These are phyloP conservation scores for Pantherophis vulpinus DNA, from an alignment of 2,797 vertebrate species.

Conservation along the genomic window DNA sequence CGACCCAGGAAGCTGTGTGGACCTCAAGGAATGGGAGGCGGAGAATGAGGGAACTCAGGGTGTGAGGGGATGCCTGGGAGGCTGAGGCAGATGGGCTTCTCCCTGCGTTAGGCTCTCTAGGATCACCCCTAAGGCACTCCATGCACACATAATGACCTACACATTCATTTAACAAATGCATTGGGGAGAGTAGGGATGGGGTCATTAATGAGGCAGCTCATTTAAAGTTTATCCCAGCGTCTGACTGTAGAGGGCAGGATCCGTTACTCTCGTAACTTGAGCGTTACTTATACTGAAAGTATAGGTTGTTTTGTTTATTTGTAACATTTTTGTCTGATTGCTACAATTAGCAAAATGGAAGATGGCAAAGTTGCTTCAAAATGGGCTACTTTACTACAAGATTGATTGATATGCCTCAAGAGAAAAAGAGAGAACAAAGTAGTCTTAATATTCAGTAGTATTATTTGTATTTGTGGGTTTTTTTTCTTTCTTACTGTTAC, in stretches of 20 bases:
- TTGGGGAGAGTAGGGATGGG: background rate
- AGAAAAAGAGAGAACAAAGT: background rate
- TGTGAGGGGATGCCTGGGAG: background rate
- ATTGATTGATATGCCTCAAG: background rate
- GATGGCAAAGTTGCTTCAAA: background rate
- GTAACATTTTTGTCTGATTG: background rate
- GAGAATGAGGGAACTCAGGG: background rate
- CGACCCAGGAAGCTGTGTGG: background rate
- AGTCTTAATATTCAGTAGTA: background rate
- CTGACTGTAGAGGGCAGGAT: background rate
- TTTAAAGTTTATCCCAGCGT: background rate
- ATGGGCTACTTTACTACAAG: background rate
- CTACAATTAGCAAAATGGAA: background rate
- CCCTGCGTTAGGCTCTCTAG: background rate
- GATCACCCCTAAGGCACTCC: background rate
- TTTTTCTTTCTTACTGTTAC: background rate
- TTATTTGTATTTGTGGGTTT: background rate
- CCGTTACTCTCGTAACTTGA: background rate
- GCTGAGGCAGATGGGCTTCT: background rate
- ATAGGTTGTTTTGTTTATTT: background rate
- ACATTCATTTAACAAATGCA: background rate
- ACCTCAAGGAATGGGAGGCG: background rate
- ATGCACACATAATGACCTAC: background rate
- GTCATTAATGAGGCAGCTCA: background rate
- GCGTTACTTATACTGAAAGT: background rate